These are phyloP conservation scores for Pachyrhynchus sulphureomaculatus DNA, from an alignment of 1,140 invertebrate genomes.

Conservation along the genomic window DNA sequence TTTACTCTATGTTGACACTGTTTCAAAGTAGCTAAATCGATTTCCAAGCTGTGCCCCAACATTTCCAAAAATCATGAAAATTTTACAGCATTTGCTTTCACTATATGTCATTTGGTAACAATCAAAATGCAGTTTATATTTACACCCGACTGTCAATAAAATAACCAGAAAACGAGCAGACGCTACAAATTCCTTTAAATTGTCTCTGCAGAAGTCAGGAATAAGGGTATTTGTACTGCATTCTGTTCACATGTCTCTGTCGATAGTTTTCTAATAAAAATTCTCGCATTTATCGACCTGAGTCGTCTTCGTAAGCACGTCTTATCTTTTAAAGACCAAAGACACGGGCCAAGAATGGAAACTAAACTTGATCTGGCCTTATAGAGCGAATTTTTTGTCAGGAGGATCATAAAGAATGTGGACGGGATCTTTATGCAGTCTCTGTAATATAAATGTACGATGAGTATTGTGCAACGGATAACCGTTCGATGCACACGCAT, in stretches of 20 bases:
- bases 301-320: background rate
- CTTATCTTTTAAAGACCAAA: background rate
- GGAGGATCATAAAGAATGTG: slow-evolving; percentile 4
- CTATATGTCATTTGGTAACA: no score
- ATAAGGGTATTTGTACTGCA: no score
- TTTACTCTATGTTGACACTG: no score
- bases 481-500: background rate
- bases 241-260: background rate
- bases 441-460: background rate
- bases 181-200: no score
- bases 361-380: slow-evolving; percentile 8
- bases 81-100: no score
- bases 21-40: no score
- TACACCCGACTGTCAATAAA: no score
- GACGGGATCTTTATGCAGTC: background rate
- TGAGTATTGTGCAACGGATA: slow-evolving; percentile 3
- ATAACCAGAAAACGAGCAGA: no score
- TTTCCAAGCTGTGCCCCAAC: no score
- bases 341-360: slow-evolving; percentile 11
- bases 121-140: no score
- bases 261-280: slow-evolving; percentile 29
- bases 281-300: slow-evolving; percentile 5
- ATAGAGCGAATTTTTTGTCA: slow-evolving; percentile 8
- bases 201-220: no score
- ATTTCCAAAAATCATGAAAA: no score